phyloP scores from a whole-genome alignment of 2,888 invertebrate species.

The Machimus atricapillus region DNA sequence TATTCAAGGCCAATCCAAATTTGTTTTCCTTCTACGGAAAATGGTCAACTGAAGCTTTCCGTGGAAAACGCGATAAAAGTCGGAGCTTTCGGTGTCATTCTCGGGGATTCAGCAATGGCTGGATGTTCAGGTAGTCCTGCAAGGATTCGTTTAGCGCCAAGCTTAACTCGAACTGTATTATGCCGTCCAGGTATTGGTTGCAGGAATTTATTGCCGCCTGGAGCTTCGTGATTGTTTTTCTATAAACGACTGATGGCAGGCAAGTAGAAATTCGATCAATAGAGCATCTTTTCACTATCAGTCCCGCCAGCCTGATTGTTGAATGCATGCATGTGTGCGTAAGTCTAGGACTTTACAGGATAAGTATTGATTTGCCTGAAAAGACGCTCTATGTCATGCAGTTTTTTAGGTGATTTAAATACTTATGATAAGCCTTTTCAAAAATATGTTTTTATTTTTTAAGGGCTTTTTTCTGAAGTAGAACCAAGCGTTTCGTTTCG shows the following conservation, averaged over 20 bases:
- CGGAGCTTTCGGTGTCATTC: not conserved
- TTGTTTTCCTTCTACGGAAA: not conserved
- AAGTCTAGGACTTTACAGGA: not conserved
- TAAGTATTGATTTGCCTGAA: not conserved
- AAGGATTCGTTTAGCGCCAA: not conserved
- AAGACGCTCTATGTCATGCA: not conserved
- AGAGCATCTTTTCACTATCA: not conserved
- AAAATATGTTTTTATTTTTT: not conserved
- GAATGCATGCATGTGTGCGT: not conserved
- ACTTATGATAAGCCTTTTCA: not conserved
- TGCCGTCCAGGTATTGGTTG: not conserved
- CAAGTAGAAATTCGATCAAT: not conserved
- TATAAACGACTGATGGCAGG: not conserved
- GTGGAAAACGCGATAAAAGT: not conserved
- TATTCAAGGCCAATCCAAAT: constrained; percentile 2
- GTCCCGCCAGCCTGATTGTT: not conserved
- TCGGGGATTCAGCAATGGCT: not conserved
- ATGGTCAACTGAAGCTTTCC: not conserved
- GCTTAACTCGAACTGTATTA: not conserved
- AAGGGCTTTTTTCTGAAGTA: not conserved
- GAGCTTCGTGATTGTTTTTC: not conserved
- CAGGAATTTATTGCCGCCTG: not conserved
- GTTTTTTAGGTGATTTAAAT: not conserved
- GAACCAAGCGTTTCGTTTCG: not conserved
- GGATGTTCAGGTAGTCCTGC: not conserved